Percentiles rank a stretch among this genome's conserved stretches.
These are phyloP conservation scores for Bombus confusus DNA, from an alignment of 1,140 invertebrate genomes.

Conservation along the genomic window DNA sequence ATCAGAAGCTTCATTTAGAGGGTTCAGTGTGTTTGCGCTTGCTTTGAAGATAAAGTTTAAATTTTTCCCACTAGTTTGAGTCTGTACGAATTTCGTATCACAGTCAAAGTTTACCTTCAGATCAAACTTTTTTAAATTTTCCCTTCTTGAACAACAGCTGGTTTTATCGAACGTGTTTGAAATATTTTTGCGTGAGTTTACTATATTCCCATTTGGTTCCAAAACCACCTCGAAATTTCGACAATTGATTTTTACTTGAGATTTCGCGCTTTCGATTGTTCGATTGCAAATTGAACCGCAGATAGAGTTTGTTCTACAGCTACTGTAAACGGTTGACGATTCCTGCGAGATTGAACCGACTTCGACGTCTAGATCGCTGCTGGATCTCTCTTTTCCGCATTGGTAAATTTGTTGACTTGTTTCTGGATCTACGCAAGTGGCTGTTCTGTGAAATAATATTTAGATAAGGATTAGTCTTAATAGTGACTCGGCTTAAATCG, in stretches of 20 bases:
- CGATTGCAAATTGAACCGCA: neutral
- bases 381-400: neutral
- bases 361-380: slow-evolving; percentile 59
- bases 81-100: neutral
- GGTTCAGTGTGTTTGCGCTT: neutral
- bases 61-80: neutral
- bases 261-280: neutral
- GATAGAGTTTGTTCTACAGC: neutral
- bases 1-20: too few relatives aligned
- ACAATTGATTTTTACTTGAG: too few relatives aligned
- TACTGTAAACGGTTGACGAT: neutral
- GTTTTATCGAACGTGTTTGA: neutral
- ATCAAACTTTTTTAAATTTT: neutral
- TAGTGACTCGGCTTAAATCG: neutral
- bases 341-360: slow-evolving; percentile 32
- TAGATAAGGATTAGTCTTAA: too few relatives aligned
- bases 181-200: neutral
- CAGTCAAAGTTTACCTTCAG: neutral
- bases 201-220: neutral
- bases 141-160: too few relatives aligned
- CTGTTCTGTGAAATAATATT: neutral
- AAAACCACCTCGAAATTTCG: neutral
- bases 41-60: neutral
- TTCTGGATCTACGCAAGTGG: neutral
- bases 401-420: neutral